Evolutionary conservation across 2,113 vertebrate species (phyloP).

Genomic region (Taxidea taxus): DNA sequence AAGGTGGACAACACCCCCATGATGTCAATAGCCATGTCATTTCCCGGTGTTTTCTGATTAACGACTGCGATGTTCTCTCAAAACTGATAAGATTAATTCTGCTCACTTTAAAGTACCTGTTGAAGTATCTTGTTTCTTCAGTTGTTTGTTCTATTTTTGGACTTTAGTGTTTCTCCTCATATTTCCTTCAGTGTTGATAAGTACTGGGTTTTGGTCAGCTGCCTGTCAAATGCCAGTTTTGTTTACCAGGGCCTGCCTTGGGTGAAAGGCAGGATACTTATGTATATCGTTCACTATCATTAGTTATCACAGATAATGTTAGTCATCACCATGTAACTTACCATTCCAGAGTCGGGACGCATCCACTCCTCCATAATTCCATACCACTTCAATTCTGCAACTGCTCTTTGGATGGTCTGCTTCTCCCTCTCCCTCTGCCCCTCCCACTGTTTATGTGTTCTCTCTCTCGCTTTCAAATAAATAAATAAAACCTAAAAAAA

Average conservation of each 20-base stretch:
- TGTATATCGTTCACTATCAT: not conserved
- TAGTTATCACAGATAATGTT: not conserved
- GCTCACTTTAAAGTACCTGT: not conserved
- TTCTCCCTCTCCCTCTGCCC: too few relatives aligned
- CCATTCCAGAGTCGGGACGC: not conserved
- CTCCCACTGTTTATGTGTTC: too few relatives aligned
- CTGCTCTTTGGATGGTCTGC: not conserved
- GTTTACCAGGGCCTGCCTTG: not conserved
- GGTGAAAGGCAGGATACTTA: not conserved
- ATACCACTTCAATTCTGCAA: not conserved
- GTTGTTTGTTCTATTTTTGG: not conserved
- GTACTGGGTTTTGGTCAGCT: not conserved
- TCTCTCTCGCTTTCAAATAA: too few relatives aligned
- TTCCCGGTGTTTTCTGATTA: not conserved
- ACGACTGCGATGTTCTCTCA: not conserved
- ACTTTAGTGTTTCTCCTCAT: not conserved
- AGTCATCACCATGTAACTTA: not conserved
- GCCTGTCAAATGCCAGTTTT: not conserved
- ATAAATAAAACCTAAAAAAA: too few relatives aligned
- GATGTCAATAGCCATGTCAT: not conserved
- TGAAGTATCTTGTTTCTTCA: not conserved
- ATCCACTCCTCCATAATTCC: not conserved
- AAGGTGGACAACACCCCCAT: not conserved
- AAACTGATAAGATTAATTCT: not conserved
- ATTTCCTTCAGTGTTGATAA: not conserved